Percentiles rank a stretch among this genome's conserved stretches.
Conservation (phyloP, 2,113 vertebrate genomes). For the Marmota flaviventris region DNA sequence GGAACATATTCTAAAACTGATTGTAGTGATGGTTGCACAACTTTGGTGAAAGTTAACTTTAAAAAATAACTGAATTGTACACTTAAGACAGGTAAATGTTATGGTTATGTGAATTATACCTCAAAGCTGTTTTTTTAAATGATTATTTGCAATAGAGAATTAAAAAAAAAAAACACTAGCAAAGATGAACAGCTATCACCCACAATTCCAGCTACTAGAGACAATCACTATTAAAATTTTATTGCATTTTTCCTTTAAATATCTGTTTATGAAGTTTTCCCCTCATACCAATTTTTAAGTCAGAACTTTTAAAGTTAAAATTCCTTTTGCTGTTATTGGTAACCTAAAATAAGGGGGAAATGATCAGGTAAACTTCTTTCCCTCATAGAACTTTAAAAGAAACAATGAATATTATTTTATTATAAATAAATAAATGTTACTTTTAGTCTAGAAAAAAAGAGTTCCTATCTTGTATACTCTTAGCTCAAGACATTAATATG, state of each 20-base stretch:
- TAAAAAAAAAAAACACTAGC: conserved; percentile 28
- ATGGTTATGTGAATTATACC: background rate
- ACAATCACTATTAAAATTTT: background rate
- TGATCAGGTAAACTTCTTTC: background rate
- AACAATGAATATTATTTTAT: background rate
- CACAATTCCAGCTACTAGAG: background rate
- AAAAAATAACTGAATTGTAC: background rate
- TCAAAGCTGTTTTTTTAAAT: background rate
- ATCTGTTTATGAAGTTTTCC: background rate
- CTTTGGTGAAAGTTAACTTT: background rate
- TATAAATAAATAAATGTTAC: background rate
- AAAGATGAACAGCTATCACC: background rate
- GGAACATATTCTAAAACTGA: background rate
- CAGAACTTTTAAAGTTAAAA: conserved; percentile 35
- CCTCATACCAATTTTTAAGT: background rate
- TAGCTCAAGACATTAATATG: background rate
- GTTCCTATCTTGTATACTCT: background rate
- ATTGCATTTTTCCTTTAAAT: background rate
- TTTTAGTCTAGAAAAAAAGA: background rate
- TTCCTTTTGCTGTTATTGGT: background rate
- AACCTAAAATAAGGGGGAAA: background rate
- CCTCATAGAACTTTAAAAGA: background rate
- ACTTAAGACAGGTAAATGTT: background rate
- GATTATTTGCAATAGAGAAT: background rate
- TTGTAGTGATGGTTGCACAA: background rate